Percentiles rank a stretch among this genome's conserved stretches.
Conservation (phyloP, 2,888 invertebrate species). For the Noctua pronuba region DNA sequence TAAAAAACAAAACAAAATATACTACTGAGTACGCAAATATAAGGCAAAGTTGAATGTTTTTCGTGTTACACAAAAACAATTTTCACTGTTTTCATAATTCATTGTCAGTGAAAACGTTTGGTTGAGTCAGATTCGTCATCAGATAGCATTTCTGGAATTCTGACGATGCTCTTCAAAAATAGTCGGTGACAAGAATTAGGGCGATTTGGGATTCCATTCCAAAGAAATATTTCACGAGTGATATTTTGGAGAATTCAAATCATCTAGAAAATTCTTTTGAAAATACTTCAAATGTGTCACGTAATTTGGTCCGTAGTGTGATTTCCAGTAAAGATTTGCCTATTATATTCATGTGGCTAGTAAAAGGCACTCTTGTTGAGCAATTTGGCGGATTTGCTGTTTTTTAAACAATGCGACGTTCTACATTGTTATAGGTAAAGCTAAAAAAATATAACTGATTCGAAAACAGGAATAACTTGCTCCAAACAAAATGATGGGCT, state of each 20-base stretch:
- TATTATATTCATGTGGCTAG: background rate
- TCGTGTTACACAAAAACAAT: background rate
- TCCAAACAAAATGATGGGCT: conserved; percentile 8
- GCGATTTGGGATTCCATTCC: conserved; percentile 14
- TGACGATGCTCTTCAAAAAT: conserved; percentile 54
- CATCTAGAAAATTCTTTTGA: background rate
- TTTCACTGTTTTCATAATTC: conserved; percentile 6
- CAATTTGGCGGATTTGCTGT: background rate
- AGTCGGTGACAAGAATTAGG: conserved; percentile 42
- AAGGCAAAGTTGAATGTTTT: background rate
- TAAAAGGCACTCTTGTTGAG: background rate
- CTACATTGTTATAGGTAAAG: background rate
- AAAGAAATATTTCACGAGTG: conserved; percentile 27
- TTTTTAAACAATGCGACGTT: background rate
- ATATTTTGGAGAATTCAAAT: conserved; percentile 1
- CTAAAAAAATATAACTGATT: too few relatives aligned
- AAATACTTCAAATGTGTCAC: background rate
- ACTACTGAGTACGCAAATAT: background rate
- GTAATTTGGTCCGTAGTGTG: background rate
- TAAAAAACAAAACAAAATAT: too few relatives aligned
- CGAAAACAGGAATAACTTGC: conserved; percentile 12
- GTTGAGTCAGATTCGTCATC: conserved; percentile 41
- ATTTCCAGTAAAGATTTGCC: background rate
- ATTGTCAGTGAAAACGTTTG: conserved; percentile 25
- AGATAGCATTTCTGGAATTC: conserved; percentile 50